Percentiles rank a stretch among this genome's conserved stretches.
phyloP scores from a whole-genome alignment of 2,888 invertebrate genomes.

The Ectemnius lituratus region DNA sequence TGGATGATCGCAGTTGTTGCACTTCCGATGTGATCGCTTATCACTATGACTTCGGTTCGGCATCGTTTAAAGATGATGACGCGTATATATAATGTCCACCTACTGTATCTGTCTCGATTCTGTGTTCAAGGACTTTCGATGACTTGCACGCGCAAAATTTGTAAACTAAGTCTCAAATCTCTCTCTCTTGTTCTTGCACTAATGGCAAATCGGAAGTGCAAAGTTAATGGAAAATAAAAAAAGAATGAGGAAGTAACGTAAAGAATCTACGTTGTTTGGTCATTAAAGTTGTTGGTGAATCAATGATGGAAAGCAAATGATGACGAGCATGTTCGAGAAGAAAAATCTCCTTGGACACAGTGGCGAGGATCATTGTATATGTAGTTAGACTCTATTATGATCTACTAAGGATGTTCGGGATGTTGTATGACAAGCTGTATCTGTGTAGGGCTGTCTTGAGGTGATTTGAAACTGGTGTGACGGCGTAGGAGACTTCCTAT shows the following conservation, averaged over 20 bases:
- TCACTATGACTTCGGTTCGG: not conserved
- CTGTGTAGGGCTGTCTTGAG: constrained; percentile 77
- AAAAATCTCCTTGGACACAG: constrained; percentile 29
- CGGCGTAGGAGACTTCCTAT: constrained; percentile 77
- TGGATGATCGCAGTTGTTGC: not conserved
- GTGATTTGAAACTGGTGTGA: constrained; percentile 78
- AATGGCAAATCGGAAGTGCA: not conserved
- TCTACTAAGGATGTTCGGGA: constrained; percentile 75
- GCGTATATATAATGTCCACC: not conserved
- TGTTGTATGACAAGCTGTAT: constrained; percentile 77
- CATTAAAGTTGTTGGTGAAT: no score
- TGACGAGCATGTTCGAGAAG: not conserved
- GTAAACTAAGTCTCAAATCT: no score
- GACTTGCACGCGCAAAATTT: no score
- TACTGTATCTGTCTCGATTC: not conserved
- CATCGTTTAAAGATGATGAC: not conserved
- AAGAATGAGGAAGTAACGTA: not conserved
- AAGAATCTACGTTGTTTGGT: no score
- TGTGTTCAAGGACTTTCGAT: constrained; percentile 8
- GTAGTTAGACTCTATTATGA: constrained; percentile 50
- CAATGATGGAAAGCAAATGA: not conserved
- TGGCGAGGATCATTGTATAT: constrained; percentile 38
- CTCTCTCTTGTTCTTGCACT: not conserved
- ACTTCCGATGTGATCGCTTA: not conserved
- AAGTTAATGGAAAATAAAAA: not conserved